Percentiles rank a stretch among this genome's conserved stretches.
phyloP scores from a whole-genome alignment of 2,888 invertebrate genomes.

The Dolichopus griseipennis region DNA sequence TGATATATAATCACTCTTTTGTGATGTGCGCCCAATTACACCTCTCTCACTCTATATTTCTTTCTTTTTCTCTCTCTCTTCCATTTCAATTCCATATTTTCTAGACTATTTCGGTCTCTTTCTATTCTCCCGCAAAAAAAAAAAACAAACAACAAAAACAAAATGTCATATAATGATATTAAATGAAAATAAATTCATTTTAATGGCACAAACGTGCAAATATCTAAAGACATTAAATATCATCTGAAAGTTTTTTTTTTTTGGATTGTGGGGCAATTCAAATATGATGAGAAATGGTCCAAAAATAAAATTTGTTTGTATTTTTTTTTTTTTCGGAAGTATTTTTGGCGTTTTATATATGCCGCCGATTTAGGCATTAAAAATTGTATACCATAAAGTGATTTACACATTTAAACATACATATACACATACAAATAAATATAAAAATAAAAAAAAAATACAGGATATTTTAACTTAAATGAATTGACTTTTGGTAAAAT shows the following conservation, averaged over 20 bases:
- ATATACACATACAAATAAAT: background rate
- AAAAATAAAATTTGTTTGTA: too few relatives aligned
- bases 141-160: too few relatives aligned
- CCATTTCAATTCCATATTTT: background rate
- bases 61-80: too few relatives aligned
- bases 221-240: background rate
- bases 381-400: background rate
- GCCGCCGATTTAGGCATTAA: background rate
- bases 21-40: too few relatives aligned
- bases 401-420: background rate
- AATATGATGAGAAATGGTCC: too few relatives aligned
- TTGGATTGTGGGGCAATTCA: too few relatives aligned
- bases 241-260: too few relatives aligned
- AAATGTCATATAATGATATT: constrained; percentile 6
- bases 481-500: constrained; percentile 1
- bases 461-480: background rate
- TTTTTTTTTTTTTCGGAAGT: too few relatives aligned
- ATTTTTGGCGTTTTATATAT: background rate
- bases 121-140: too few relatives aligned
- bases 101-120: background rate
- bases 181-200: constrained; percentile 6
- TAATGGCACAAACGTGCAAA: background rate
- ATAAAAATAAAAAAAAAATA: background rate
- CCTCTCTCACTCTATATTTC: too few relatives aligned
- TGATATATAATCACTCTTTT: too few relatives aligned